Evolutionary conservation across 2,113 vertebrate genomes (phyloP), one percentile per base, ranked within the genome.

Genomic region (Serinus canaria): DNA sequence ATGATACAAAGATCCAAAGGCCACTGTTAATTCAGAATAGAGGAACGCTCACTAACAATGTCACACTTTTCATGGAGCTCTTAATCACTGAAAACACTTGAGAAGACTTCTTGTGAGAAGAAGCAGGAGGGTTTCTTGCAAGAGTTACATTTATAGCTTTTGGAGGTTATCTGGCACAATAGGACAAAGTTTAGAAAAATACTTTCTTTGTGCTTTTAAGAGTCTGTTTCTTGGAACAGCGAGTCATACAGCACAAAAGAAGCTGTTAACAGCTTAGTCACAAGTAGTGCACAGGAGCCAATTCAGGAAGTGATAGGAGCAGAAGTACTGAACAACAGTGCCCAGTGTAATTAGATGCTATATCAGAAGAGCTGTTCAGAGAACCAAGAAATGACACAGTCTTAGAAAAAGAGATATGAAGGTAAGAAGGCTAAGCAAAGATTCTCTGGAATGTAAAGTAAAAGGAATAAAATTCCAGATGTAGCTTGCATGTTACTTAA

Each of bases 171-270:
- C 13, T 25, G 30, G 35, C 59, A 91, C 46, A 83, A 60, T 46
- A 47, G 78, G 44, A 91, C 75, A 77, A 77, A 95, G 63, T 94
- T 90, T 16, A 69, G 70, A 90, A 82, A 79, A 95, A 83, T 62
- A 53, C 31, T 83, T 90, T 62, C 33, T 63, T 63, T 49, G 35
- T 60, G n/a, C 59, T 90, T 93, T 76, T 52, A 85, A 88, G 43
- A 21, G 75, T 27, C 46, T 74, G 13, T 92, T 94, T 94, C 88
- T 94, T 84, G 62, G 81, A 93, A 94, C 44, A 88, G 10, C 5
- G 27, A 82, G 77, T 95, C 63, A 63, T 53, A 37, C 22, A 84
- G 73, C 77, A 91, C 80, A 81, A 67, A 90, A 70, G 79, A 82
- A 90, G 60, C 35, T 94, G 68, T 89, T 94, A 81, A 4, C 5